Conservation (phyloP, 2,113 vertebrate species). For the Turnix velox region DNA sequence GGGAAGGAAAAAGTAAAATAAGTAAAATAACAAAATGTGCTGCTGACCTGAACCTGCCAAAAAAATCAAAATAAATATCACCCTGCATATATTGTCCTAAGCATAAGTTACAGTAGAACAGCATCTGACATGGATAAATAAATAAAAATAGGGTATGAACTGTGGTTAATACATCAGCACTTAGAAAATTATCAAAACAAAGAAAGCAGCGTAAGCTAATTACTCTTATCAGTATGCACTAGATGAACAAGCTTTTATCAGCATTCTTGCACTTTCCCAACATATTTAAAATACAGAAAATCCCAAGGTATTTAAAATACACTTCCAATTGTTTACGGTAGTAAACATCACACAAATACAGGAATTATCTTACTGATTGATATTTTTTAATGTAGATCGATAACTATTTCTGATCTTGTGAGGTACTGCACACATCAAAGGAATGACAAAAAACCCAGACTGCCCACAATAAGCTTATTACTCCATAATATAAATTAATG, state of each 20-base stretch:
- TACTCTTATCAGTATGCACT: not conserved
- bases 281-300: not conserved
- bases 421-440: not conserved
- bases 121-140: not conserved
- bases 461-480: not conserved
- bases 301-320: not conserved
- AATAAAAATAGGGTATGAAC: not conserved
- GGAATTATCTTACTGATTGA: not conserved
- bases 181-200: not conserved
- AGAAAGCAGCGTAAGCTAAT: not conserved
- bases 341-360: not conserved
- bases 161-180: not conserved
- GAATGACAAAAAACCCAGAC: not conserved
- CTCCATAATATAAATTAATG: not conserved
- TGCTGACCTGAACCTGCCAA: slow-evolving; percentile 4
- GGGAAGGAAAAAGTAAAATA: slow-evolving; percentile 59
- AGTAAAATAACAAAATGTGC: slow-evolving; percentile 59
- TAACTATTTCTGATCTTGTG: not conserved
- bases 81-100: not conserved
- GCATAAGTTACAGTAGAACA: not conserved
- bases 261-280: not conserved
- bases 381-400: not conserved
- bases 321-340: not conserved
- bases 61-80: slow-evolving; percentile 47
- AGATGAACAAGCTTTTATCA: too few species aligned